Conservation (phyloP, 2,113 vertebrate genomes). For the Anhinga anhinga region DNA sequence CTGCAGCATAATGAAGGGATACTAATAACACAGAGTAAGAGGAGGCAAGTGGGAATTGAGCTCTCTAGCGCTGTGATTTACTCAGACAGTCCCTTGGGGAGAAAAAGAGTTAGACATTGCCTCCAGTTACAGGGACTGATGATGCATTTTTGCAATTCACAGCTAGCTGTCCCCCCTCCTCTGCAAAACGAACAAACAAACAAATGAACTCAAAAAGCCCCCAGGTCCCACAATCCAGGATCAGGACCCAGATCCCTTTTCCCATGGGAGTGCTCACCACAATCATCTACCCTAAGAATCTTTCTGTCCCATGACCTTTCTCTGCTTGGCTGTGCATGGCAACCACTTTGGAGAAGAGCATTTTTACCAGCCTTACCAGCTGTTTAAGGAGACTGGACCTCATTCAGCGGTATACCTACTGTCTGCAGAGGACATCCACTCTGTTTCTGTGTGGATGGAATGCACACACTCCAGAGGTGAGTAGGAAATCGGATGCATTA, state of each 20-base stretch:
- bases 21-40: background rate
- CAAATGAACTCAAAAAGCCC: background rate
- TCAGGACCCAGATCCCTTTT: background rate
- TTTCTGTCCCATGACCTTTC: background rate
- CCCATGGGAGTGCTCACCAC: background rate
- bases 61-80: background rate
- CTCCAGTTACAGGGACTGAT: background rate
- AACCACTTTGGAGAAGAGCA: background rate
- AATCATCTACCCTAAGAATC: fast-evolving
- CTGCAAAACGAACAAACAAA: background rate
- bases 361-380: background rate
- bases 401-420: background rate
- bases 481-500: fast-evolving
- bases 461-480: fast-evolving
- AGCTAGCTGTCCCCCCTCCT: background rate
- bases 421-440: background rate
- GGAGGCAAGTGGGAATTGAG: background rate
- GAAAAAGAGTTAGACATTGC: background rate
- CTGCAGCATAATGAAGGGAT: background rate
- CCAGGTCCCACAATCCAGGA: background rate
- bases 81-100: background rate
- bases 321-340: no score
- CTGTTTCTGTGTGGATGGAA: background rate
- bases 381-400: background rate
- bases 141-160: background rate